A percentile compares a stretch with the other conserved stretches of the same genome.
Conservation (phyloP, 2,113 vertebrate genomes). For the Heterotilapia buettikoferi region DNA sequence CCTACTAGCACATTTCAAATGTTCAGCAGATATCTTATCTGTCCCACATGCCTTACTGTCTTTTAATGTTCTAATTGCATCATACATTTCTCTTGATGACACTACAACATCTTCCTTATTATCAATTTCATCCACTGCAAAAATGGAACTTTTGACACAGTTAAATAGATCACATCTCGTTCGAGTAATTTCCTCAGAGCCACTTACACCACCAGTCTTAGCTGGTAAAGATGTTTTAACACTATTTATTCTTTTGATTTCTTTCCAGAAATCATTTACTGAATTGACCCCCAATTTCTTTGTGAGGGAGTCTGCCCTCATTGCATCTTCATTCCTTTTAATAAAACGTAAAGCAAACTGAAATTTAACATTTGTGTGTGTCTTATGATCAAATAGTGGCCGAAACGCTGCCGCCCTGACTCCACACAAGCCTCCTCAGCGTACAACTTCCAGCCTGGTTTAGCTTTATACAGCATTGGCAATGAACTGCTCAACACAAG, state of each 20-base stretch:
- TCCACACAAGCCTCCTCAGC: background rate
- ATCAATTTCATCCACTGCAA: background rate
- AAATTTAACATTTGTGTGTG: background rate
- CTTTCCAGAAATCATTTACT: background rate
- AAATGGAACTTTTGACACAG: background rate
- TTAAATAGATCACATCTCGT: rapidly evolving
- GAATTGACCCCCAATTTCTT: background rate
- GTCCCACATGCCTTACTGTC: background rate
- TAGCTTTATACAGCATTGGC: background rate
- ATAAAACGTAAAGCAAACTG: rapidly evolving
- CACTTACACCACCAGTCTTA: background rate
- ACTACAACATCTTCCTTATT: background rate
- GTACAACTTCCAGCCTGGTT: background rate
- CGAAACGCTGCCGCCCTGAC: background rate
- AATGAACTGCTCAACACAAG: background rate
- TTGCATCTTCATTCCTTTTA: background rate
- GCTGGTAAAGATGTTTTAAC: background rate
- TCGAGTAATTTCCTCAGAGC: background rate
- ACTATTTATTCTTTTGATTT: background rate
- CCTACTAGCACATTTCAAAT: background rate
- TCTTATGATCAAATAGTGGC: background rate
- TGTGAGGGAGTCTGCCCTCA: background rate
- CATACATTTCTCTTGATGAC: background rate
- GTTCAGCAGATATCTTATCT: background rate
- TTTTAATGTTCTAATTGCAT: background rate